Conservation (phyloP, 2,797 vertebrate genomes). For the Arnoldichthys spilopterus region DNA sequence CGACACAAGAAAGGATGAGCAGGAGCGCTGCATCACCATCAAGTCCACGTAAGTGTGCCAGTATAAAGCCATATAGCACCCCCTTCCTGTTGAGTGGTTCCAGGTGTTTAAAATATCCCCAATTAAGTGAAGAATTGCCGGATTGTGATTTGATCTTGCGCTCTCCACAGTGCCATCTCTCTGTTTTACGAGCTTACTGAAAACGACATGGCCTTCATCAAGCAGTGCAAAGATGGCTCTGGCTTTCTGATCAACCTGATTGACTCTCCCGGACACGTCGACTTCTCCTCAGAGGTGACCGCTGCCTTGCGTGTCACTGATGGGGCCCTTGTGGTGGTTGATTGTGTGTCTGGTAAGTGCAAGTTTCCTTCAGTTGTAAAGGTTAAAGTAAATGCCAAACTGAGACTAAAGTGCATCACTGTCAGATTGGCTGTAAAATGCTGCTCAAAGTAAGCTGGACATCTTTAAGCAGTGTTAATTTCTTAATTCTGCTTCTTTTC, state of each 20-base stretch:
- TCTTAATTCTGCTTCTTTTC: neutral
- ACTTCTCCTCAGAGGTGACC: conserved; percentile 97
- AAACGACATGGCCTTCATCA: conserved; percentile 92
- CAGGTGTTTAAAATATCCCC: no score
- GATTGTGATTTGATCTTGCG: no score
- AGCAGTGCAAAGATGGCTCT: conserved; percentile 89
- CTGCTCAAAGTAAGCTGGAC: neutral
- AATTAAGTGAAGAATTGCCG: no score
- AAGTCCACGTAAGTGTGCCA: conserved; percentile 90
- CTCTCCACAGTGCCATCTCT: conserved; percentile 86
- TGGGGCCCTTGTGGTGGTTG: conserved; percentile 93
- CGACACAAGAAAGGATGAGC: conserved; percentile 94
- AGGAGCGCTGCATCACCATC: conserved; percentile 97
- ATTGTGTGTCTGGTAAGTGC: conserved; percentile 92
- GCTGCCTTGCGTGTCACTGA: conserved; percentile 96
- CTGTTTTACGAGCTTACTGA: conserved; percentile 88
- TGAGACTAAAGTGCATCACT: no score
- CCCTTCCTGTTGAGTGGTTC: no score
- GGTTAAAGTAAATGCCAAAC: no score
- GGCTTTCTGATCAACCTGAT: conserved; percentile 97
- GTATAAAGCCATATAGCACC: neutral
- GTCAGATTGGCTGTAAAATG: no score
- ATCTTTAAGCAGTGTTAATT: neutral
- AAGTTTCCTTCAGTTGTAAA: no score
- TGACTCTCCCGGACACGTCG: conserved; percentile 94